Conservation (phyloP, 2,113 vertebrate genomes). For the Nicator chloris region DNA sequence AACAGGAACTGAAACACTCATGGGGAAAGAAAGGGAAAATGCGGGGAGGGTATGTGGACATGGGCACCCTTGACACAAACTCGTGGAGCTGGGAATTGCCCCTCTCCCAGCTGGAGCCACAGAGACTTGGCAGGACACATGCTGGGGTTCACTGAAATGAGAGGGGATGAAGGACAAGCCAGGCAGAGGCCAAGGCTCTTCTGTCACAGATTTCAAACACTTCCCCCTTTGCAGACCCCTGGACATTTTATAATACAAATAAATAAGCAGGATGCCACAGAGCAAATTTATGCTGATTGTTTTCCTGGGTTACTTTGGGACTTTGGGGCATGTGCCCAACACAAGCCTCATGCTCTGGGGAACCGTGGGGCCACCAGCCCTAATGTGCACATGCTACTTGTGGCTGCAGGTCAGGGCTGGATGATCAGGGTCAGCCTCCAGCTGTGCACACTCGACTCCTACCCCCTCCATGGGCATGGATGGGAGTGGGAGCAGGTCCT, state of each 20-base stretch:
- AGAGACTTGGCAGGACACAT: rapidly evolving
- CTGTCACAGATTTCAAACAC: background rate
- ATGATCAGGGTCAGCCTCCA: background rate
- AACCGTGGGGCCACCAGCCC: background rate
- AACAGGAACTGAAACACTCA: background rate
- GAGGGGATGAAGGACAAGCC: background rate
- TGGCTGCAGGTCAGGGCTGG: background rate
- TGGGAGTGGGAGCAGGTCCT: rapidly evolving
- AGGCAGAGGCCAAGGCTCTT: background rate
- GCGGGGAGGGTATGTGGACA: background rate
- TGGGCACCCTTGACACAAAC: background rate
- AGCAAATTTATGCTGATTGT: background rate
- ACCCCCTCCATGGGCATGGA: rapidly evolving
- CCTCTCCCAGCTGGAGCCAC: background rate
- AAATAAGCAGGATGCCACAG: background rate
- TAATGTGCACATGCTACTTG: rapidly evolving
- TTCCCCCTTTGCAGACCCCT: background rate
- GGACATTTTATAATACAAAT: background rate
- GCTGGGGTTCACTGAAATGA: background rate
- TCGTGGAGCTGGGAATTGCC: rapidly evolving
- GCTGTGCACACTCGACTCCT: rapidly evolving
- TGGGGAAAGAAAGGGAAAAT: background rate
- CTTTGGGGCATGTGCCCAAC: background rate
- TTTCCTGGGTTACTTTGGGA: background rate
- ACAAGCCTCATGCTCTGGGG: background rate